Evolutionary conservation across 2,888 invertebrate genomes (phyloP), one percentile per base, ranked within the genome.

Genomic region (Dugesia japonica): DNA sequence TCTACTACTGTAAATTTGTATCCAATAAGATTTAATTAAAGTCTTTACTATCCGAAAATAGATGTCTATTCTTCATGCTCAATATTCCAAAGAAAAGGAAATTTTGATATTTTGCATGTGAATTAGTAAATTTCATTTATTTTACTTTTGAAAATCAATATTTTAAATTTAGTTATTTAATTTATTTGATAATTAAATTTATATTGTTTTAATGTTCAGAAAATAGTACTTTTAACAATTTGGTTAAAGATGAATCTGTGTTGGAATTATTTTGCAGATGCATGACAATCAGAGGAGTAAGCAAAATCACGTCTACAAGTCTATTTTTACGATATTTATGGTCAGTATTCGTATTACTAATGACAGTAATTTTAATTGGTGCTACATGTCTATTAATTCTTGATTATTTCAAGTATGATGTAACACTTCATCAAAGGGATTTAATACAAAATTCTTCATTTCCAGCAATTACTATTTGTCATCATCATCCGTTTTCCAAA

Each of bases 361-460:
- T 78, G 78, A 72, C 77, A 4, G 38, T 77, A 0, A 38, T 78
- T 4, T 56, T 78, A 23, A 26, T 78, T 20, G 73, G 56, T 27
- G 56, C 78, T 7, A 73, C 77, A 17, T 71, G 42, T 71, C 33
- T 78, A 1, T 26, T 77, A 9, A 56, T 78, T 23, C 31, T 72
- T 26, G 76, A 77, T 28, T 78, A 71, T 31, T 77, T 78, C 26
- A 72, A 78, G n/a, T 78, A 78, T 27, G 78, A 78, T 38, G 78
- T 78, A 13, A 78, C 42, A 9, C 72, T 78, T 23, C 31, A 78
- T 26, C 26, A 31, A 23, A 38, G 28, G 23, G 71, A 72, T 15
- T 23, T 77, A 20, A 26, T 31, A 17, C 26, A 42, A 1, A n/a
- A 72, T 4, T 77, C 77, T 15, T 20, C 76, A 13, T 78, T 78